phyloP scores from a whole-genome alignment of 2,797 vertebrate genomes.

The Pelochelys cantorii region DNA sequence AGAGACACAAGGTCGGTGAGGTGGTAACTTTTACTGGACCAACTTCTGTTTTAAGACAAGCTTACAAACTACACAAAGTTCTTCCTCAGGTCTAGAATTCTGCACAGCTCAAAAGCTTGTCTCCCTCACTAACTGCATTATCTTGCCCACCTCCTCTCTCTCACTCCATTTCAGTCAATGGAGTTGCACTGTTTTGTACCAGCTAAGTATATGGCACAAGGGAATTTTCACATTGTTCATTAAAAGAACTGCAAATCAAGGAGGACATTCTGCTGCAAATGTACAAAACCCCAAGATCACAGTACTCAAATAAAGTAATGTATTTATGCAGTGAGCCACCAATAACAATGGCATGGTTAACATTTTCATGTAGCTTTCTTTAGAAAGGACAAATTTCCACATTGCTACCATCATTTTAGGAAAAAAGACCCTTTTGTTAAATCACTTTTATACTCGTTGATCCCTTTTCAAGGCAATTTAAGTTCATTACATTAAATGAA shows the following conservation, averaged over 20 bases:
- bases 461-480: constrained; percentile 32
- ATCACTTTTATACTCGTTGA: constrained; percentile 23
- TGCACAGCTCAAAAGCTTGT: not conserved
- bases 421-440: constrained; percentile 33
- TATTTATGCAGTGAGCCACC: constrained; percentile 7
- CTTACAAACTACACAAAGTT: not conserved
- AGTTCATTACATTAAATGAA: constrained; percentile 44
- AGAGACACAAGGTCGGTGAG: not conserved
- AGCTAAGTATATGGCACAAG: not conserved
- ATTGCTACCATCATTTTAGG: not conserved
- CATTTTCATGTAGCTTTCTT: constrained; percentile 38
- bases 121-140: not conserved
- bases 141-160: not conserved
- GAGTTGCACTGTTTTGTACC: not conserved
- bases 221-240: not conserved
- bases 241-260: not conserved
- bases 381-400: constrained; percentile 9
- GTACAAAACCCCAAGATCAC: not conserved
- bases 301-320: not conserved
- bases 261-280: not conserved
- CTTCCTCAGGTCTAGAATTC: not conserved
- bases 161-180: not conserved
- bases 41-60: not conserved
- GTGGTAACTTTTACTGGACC: not conserved
- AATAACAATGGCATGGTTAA: constrained; percentile 22